Base-by-base conservation (phyloP, 2,797 vertebrate species). In the Pipistrellus pygmaeus region DNA sequence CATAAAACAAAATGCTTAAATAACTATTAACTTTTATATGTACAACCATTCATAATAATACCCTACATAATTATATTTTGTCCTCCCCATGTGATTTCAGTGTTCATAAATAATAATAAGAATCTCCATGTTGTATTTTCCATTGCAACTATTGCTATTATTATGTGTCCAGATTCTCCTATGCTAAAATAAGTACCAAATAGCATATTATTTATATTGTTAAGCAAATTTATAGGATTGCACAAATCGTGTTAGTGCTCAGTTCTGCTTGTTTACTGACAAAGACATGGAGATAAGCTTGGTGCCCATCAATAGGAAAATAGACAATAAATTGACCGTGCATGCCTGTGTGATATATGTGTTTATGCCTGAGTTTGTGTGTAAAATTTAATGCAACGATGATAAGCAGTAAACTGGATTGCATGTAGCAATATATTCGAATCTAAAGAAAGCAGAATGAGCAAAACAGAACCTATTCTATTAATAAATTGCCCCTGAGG, bases 361-460 rank as follows among this genome's bases (percentile, higher is more conserved):
- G 11, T 72, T 76, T 57, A 55, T 68, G 62, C 55, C 20, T 81
- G 21, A 78, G 57, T 21, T 64, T 30, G 0, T 77, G n/a, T 41
- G 10, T 85, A 35, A 86, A 64, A 68, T 92, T 68, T 73, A 72
- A 62, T 85, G 3, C 0, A 25, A 35, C 23, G 41, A 32, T 48
- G 6, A 88, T 20, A 60, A 73, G 10, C 15, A 83, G 25, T 83
- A 73, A 86, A 51, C 46, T 60, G 17, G 27, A 91, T 76, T 73
- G 38, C 4, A 38, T 73, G 66, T 32, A 82, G 5, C 23, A 86
- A 73, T 41, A n/a, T 75, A 21, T 32, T 60, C 87, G 20, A 72
- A 71, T 80, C 53, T 86, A 72, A 92, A 81, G 68, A 69, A 90
- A 60, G 14, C 15, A 44, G 32, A 38, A 90, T 75, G 35, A 90